Evolutionary conservation across 2,113 vertebrate species (phyloP).

Genomic region (Chinchilla lanigera): DNA sequence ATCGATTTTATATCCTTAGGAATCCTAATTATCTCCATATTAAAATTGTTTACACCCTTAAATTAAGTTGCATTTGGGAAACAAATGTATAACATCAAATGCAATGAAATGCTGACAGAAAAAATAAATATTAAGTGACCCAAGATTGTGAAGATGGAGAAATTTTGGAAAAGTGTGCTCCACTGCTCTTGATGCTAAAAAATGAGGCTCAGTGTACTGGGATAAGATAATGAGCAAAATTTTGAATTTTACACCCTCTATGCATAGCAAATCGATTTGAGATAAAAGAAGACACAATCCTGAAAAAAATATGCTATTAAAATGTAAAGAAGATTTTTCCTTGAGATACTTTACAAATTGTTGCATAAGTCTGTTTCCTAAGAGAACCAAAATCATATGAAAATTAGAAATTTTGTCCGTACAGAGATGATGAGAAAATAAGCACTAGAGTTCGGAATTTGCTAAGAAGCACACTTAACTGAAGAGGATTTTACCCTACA

Average conservation of each 20-base stretch:
- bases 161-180: neutral
- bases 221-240: neutral
- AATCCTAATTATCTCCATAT: neutral
- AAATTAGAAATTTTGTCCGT: neutral
- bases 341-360: neutral
- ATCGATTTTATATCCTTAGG: neutral
- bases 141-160: neutral
- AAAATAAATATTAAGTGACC: neutral
- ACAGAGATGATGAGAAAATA: neutral
- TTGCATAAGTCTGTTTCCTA: neutral
- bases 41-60: neutral
- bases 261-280: neutral
- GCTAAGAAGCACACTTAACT: neutral
- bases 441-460: neutral
- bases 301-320: neutral
- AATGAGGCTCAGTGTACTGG: neutral
- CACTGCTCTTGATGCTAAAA: neutral
- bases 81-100: neutral
- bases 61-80: neutral
- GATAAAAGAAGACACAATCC: neutral
- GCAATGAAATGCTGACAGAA: neutral
- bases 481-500: neutral
- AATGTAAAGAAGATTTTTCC: neutral
- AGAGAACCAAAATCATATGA: neutral
- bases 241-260: neutral